Evolutionary conservation across 2,113 vertebrate species (phyloP).

Genomic region (Caracal caracal): DNA sequence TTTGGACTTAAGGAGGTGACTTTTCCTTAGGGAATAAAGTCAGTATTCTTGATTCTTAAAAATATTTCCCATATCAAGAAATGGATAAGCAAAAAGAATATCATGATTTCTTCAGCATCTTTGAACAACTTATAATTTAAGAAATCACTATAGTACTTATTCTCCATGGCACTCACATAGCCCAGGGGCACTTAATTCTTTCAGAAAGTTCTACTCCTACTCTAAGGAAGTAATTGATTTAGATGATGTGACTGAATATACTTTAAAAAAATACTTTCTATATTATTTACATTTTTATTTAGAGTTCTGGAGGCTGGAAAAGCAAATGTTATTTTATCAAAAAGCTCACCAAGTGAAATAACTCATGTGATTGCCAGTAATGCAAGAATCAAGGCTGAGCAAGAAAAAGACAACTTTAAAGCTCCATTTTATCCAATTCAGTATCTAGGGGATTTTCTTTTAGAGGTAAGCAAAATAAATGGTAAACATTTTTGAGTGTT

Average conservation of each 20-base stretch:
- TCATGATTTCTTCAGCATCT: not conserved
- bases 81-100: not conserved
- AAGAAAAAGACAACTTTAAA: conserved; percentile 73
- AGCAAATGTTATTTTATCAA: conserved; percentile 87
- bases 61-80: not conserved
- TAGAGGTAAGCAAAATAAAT: conserved; percentile 89
- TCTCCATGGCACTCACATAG: not conserved
- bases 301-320: conserved; percentile 94
- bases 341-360: conserved; percentile 79
- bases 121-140: not conserved
- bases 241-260: conserved; percentile 8
- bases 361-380: conserved; percentile 91
- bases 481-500: not conserved
- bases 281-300: conserved; percentile 70
- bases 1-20: not conserved
- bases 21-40: conserved; percentile 13
- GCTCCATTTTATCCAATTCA: conserved; percentile 87
- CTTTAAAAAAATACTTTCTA: conserved; percentile 22
- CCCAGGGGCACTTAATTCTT: not conserved
- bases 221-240: conserved; percentile 22
- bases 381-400: conserved; percentile 68
- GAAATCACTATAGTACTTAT: not conserved
- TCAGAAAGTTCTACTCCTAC: not conserved
- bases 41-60: conserved; percentile 10
- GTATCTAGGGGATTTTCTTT: conserved; percentile 92